Percentiles rank a stretch among this genome's conserved stretches.
These are phyloP conservation scores for Caenorhabditis wallacei DNA, from an alignment of 2,888 invertebrate genomes.

Conservation along the genomic window DNA sequence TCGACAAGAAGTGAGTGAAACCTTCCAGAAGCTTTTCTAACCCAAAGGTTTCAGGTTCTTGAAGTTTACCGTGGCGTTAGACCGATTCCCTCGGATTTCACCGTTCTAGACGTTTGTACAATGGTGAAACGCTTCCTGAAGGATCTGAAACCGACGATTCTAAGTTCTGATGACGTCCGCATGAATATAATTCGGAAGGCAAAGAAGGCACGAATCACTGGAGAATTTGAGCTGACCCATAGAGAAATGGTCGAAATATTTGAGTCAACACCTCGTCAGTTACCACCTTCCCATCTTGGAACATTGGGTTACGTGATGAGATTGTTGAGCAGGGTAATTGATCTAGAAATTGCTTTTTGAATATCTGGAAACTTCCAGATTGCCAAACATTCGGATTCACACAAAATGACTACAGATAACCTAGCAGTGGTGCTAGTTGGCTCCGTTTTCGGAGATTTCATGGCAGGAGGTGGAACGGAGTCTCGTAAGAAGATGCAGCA, in stretches of 20 bases:
- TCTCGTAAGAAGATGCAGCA: constrained; percentile 49
- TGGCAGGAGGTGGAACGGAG: constrained; percentile 57
- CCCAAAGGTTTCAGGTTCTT: constrained; percentile 34
- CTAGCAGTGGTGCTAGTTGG: constrained; percentile 75
- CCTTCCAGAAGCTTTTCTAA: not conserved
- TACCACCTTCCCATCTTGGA: constrained; percentile 53
- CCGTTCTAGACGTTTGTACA: constrained; percentile 73
- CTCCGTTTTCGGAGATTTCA: constrained; percentile 71
- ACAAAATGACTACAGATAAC: constrained; percentile 75
- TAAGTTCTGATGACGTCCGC: constrained; percentile 58
- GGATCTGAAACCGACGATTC: constrained; percentile 58
- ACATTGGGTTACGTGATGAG: constrained; percentile 74
- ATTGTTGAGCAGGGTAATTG: constrained; percentile 27
- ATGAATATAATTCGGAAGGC: constrained; percentile 30
- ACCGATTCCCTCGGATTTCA: constrained; percentile 69
- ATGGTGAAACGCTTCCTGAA: constrained; percentile 76
- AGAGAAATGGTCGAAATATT: constrained; percentile 45
- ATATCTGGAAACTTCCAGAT: constrained; percentile 42
- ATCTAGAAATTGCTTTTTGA: not conserved
- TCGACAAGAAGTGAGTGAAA: constrained; percentile 41
- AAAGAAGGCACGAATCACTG: constrained; percentile 28
- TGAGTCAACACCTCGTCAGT: constrained; percentile 7
- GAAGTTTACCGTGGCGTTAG: constrained; percentile 66
- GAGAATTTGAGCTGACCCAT: constrained; percentile 48
- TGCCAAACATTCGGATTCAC: constrained; percentile 51